Evolutionary conservation across 2,888 invertebrate genomes (phyloP).

Genomic region (Macrosoma leucophasiata): DNA sequence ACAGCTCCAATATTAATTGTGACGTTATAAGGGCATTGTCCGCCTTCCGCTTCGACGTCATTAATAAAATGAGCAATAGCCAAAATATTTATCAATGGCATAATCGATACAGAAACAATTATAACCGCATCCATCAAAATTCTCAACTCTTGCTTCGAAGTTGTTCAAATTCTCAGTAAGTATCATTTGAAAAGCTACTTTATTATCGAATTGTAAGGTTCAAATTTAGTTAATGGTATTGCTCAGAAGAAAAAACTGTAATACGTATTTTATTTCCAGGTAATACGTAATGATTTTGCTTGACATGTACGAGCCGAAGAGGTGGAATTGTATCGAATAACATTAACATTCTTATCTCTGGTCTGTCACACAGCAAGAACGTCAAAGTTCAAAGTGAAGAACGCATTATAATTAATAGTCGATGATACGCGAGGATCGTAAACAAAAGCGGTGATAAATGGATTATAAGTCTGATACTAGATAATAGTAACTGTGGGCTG

Average conservation of each 20-base stretch:
- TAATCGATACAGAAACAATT: constrained; percentile 77
- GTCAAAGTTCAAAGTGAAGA: constrained; percentile 74
- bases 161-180: constrained; percentile 36
- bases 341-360: constrained; percentile 75
- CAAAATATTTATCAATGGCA: constrained; percentile 75
- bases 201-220: constrained; percentile 33
- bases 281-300: no score
- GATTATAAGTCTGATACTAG: constrained; percentile 69
- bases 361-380: constrained; percentile 73
- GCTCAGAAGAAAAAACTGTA: constrained; percentile 8
- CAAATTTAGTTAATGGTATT: constrained; percentile 29
- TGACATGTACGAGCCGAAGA: no score
- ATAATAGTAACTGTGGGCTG: constrained; percentile 66
- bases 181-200: constrained; percentile 32
- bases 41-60: constrained; percentile 72
- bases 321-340: constrained; percentile 58
- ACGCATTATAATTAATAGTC: constrained; percentile 74
- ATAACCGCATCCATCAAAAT: constrained; percentile 75
- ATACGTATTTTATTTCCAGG: no score
- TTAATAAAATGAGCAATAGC: constrained; percentile 75
- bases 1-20: constrained; percentile 71
- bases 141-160: constrained; percentile 52
- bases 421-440: constrained; percentile 74
- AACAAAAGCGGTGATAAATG: constrained; percentile 75
- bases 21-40: constrained; percentile 64